Evolutionary conservation across 1,140 invertebrate species (phyloP).

Genomic region (Brachionus calyciflorus): DNA sequence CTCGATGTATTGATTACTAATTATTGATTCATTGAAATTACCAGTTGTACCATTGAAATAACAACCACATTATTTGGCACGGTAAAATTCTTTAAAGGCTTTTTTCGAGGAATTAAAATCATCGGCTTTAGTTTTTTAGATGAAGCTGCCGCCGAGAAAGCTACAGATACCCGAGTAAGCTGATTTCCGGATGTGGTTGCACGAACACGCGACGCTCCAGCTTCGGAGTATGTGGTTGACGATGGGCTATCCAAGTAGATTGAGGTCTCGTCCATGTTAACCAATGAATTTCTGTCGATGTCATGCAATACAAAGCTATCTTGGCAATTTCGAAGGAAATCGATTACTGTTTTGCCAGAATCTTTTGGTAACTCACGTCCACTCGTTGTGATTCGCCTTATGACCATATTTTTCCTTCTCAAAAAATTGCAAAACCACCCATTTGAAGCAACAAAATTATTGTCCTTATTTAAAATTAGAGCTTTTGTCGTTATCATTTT

Average conservation of each 20-base stretch:
- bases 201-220: not conserved
- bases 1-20: not conserved
- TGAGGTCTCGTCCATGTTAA: not conserved
- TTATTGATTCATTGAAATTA: not conserved
- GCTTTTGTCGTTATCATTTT: not conserved
- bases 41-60: not conserved
- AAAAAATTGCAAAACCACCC: not conserved
- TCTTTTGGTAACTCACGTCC: constrained; percentile 1
- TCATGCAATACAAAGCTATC: not conserved
- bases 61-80: not conserved
- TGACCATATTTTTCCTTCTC: constrained; percentile 1
- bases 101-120: not conserved
- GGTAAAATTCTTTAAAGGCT: not conserved
- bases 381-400: not conserved
- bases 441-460: not conserved
- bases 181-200: not conserved
- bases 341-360: not conserved
- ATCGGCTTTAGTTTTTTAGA: not conserved
- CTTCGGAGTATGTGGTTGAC: not conserved
- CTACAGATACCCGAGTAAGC: not conserved
- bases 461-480: not conserved
- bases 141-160: not conserved
- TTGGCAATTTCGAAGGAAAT: not conserved
- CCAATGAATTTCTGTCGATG: not conserved
- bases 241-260: not conserved